phyloP scores from a whole-genome alignment of 2,888 invertebrate genomes.

The Acleris emargana region DNA sequence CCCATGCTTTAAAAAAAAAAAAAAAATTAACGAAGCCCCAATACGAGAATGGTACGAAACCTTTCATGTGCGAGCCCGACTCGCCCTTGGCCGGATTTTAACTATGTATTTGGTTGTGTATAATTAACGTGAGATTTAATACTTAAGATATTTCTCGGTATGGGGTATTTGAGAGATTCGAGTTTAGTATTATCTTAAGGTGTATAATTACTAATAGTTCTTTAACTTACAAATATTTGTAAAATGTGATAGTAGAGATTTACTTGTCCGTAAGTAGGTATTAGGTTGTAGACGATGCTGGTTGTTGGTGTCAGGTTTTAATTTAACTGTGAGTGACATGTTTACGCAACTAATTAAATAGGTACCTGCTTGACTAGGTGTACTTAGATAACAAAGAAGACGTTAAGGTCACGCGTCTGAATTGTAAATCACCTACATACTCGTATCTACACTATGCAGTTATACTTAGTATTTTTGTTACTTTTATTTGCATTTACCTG shows the following conservation, averaged over 20 bases:
- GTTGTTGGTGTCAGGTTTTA: slow-evolving; percentile 47
- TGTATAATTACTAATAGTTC: slow-evolving; percentile 1
- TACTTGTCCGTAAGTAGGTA: slow-evolving; percentile 41
- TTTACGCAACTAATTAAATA: slow-evolving; percentile 53
- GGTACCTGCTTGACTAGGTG: slow-evolving; percentile 48
- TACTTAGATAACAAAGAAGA: slow-evolving; percentile 25
- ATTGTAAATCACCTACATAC: slow-evolving; percentile 5
- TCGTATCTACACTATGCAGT: background rate
- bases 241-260: slow-evolving; percentile 42
- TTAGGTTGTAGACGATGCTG: slow-evolving; percentile 33
- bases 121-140: background rate
- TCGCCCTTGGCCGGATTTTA: background rate
- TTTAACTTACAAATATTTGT: slow-evolving; percentile 43
- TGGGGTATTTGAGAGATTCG: background rate
- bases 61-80: too few species aligned
- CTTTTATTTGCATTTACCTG: too few species aligned
- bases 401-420: slow-evolving; percentile 31
- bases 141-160: slow-evolving; percentile 2
- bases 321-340: slow-evolving; percentile 54
- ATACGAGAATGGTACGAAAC: too few species aligned
- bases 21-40: too few species aligned
- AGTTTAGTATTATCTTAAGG: slow-evolving; percentile 5
- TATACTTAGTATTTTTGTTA: background rate
- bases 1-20: too few species aligned
- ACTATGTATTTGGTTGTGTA: background rate